A percentile compares a stretch with the other conserved stretches of the same genome.
Conservation (phyloP, 2,113 vertebrate genomes). For the Gallinago undulata region DNA sequence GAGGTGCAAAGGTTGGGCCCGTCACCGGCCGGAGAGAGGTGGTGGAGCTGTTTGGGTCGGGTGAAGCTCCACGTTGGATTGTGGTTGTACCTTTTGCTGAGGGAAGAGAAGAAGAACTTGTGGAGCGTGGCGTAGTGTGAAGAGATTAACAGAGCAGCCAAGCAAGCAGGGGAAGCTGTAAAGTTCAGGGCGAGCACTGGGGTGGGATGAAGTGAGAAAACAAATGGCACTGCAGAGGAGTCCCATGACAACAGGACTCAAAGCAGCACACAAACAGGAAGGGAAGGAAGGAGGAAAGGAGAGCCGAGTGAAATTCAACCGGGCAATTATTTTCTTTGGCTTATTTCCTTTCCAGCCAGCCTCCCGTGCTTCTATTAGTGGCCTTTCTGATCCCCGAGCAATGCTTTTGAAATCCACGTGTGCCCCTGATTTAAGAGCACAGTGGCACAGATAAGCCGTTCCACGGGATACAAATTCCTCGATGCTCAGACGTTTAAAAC, state of each 20-base stretch:
- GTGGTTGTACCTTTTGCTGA: background rate
- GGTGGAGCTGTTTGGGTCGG: accelerated
- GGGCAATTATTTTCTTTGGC: background rate
- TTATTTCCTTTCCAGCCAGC: background rate
- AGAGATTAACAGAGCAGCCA: background rate
- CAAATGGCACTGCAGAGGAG: background rate
- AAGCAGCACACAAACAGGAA: background rate
- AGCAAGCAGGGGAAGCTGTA: background rate
- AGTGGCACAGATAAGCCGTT: background rate
- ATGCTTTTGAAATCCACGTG: background rate
- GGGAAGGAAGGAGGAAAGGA: background rate
- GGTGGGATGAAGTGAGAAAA: background rate
- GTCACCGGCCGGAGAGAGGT: no score
- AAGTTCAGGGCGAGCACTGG: background rate
- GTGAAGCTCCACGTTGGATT: accelerated
- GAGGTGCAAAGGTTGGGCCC: background rate
- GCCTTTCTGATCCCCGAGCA: background rate
- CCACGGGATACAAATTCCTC: background rate
- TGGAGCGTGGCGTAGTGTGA: background rate
- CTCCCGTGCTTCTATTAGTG: background rate
- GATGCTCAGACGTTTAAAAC: background rate
- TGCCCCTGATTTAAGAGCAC: background rate
- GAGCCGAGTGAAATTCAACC: background rate
- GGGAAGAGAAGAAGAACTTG: background rate
- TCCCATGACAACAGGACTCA: background rate